phyloP scores from a whole-genome alignment of 1,140 invertebrate genomes.

The Drosophila seguyi region DNA sequence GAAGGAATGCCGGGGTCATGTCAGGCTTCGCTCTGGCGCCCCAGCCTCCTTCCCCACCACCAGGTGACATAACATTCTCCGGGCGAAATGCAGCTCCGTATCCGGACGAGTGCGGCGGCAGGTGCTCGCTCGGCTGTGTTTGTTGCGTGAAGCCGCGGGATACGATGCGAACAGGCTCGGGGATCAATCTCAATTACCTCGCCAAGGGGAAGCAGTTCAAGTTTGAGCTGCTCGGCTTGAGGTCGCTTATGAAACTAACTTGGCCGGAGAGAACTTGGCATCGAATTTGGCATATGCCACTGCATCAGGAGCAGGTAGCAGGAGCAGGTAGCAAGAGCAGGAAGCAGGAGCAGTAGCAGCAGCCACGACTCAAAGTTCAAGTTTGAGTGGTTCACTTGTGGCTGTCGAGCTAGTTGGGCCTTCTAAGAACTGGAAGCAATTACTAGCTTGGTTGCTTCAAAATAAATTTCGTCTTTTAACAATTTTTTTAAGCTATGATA shows the following conservation, averaged over 20 bases:
- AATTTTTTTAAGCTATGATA: neutral
- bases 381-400: conserved; percentile 37
- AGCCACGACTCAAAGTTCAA: conserved; percentile 29
- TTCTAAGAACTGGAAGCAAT: conserved; percentile 6
- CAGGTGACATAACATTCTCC: conserved; percentile 29
- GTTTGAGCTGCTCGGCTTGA: conserved; percentile 36
- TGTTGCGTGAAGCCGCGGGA: conserved; percentile 44
- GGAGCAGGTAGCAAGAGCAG: no score
- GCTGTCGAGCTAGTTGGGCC: neutral
- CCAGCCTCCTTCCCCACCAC: neutral
- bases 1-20: conserved; percentile 37
- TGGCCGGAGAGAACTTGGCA: conserved; percentile 38
- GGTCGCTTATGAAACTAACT: conserved; percentile 43
- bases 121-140: conserved; percentile 14
- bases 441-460: neutral
- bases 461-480: neutral
- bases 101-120: conserved; percentile 7
- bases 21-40: conserved; percentile 18
- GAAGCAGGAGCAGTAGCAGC: conserved; percentile 1
- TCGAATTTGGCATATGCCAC: conserved; percentile 19
- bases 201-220: conserved; percentile 33
- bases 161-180: conserved; percentile 20
- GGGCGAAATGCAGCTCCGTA: conserved; percentile 16
- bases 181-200: conserved; percentile 54
- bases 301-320: neutral